Evolutionary conservation across 2,888 invertebrate genomes (phyloP), one percentile per base, ranked within the genome.

Genomic region (Anthophora plumipes): DNA sequence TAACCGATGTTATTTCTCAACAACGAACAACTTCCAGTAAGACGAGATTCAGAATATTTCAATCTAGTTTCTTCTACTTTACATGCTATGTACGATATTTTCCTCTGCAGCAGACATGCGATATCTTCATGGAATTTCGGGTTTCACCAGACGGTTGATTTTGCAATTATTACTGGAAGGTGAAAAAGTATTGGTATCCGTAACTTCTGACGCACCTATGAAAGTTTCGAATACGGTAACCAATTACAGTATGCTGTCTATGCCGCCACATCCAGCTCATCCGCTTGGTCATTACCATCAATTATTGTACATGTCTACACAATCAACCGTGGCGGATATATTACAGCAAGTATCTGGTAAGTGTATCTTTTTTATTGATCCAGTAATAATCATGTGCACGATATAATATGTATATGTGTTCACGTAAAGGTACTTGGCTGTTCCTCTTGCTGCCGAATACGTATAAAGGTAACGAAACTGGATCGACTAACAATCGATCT

Each of bases 131-230:
- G 96, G 96, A 14, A 97, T 98, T 90, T 97, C 97, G 0, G 98
- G 98, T 9, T 98, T 98, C 94, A 97, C 98, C 54, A 95, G 98
- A 41, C 95, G 98, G 69, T 94, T 98, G 76, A 96, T 98, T 84
- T 94, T 98, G 70, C 98, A 98, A 90, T 95, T 98, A 73, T 94
- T 98, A 83, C 94, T 98, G 82, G 98, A 98, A 90, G 97, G 97
- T 90, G 98, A 98, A 94, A 97, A 97, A 89, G 96, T 97, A 80
- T 95, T 96, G 37, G 96, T 98, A 37, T 96, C 96, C 86, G 95
- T 98, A 76, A 94, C 93, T 3, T 94, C 92, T 4, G 93, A 93
- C 74, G 85, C 89, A 77, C 92, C 91, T 14, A 92, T 93, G 91
- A 92, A 91, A 85, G 89, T 91, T 41, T 90, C 91, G 3, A 88